Conservation (phyloP, 2,113 vertebrate genomes). For the Elgaria multicarinata region DNA sequence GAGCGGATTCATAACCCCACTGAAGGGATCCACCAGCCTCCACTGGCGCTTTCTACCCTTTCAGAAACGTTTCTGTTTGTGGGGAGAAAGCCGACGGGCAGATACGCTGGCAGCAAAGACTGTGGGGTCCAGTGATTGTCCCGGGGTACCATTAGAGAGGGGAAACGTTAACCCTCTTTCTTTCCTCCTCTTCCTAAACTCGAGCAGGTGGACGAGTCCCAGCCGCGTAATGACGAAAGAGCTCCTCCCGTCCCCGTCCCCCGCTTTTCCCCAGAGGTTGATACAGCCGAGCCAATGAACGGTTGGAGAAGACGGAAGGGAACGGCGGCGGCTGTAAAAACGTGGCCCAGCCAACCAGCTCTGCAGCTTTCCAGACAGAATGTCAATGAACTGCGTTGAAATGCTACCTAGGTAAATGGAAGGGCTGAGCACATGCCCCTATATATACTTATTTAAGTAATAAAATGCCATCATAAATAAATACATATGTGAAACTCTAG, state of each 20-base stretch:
- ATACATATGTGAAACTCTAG: background rate
- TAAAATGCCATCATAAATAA: too few relatives aligned
- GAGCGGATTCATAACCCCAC: too few relatives aligned
- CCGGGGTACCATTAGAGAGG: background rate
- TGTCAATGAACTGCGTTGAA: background rate
- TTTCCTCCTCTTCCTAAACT: background rate
- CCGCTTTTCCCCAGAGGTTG: background rate
- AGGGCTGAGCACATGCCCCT: background rate
- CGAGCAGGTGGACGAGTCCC: background rate
- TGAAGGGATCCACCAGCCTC: too few relatives aligned
- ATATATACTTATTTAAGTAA: background rate
- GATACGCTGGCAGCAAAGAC: background rate
- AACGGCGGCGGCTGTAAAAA: accelerated
- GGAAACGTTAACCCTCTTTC: too few relatives aligned
- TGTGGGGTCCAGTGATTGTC: background rate
- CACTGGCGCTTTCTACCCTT: background rate
- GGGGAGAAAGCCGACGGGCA: too few relatives aligned
- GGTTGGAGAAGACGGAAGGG: background rate
- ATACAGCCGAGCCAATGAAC: background rate
- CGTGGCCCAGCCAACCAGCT: too few relatives aligned
- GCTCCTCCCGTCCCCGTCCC: background rate
- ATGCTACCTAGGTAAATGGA: background rate
- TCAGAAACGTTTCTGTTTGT: background rate
- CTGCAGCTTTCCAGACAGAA: background rate
- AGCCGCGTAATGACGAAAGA: background rate